Conservation (phyloP, 1,140 invertebrate genomes). For the Penaeus indicus region DNA sequence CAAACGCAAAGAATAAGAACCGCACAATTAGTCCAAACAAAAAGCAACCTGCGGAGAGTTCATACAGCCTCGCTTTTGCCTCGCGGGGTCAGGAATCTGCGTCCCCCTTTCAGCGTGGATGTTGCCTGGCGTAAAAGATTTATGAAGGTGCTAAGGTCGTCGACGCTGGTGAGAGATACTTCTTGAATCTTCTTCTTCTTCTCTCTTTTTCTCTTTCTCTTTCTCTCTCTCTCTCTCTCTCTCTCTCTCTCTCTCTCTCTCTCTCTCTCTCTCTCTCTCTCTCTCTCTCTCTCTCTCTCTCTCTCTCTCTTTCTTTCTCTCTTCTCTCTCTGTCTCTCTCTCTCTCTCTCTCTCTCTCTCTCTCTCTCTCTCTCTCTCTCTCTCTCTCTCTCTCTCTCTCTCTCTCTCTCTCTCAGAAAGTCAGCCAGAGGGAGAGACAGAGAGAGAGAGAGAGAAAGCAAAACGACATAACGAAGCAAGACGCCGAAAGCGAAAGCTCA, state of each 20-base stretch:
- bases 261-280: background rate
- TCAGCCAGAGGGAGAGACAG: background rate
- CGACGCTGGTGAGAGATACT: no score
- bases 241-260: background rate
- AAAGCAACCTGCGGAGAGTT: no score
- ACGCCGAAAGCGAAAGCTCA: no score
- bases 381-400: conserved; percentile 10
- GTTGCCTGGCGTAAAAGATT: no score
- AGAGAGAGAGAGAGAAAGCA: conserved; percentile 11
- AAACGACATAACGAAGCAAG: no score
- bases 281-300: background rate
- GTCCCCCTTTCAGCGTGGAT: no score
- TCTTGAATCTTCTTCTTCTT: background rate
- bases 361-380: conserved; percentile 10
- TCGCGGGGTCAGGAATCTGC: no score
- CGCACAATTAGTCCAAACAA: no score
- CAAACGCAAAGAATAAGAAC: no score
- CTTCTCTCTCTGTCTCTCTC: background rate
- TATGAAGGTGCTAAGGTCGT: no score
- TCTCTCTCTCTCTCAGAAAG: background rate
- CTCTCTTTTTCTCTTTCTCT: conserved; percentile 3
- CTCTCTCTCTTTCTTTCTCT: background rate
- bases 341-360: no score
- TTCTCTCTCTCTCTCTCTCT: background rate
- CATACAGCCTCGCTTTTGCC: no score